phyloP scores from a whole-genome alignment of 2,113 vertebrate genomes.

The Actenoides lindsayi region DNA sequence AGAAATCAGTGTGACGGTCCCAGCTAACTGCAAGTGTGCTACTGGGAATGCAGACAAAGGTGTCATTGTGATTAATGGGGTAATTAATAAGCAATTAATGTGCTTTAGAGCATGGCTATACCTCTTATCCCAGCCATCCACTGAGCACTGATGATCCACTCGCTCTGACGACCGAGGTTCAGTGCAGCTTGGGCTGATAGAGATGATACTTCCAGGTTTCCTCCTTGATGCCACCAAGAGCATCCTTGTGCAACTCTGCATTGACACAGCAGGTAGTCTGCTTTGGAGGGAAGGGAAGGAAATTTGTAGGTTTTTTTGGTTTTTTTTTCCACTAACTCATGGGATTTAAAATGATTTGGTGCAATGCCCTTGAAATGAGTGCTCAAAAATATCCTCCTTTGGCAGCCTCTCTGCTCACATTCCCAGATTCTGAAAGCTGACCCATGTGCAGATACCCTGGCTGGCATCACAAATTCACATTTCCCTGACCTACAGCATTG shows the following conservation, averaged over 20 bases:
- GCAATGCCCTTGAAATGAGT: not conserved
- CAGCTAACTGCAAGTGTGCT: slow-evolving; percentile 36
- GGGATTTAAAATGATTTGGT: not conserved
- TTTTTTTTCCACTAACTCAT: not conserved
- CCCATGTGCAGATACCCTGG: not conserved
- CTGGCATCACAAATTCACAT: not conserved
- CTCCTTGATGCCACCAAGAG: not conserved
- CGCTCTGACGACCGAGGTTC: not conserved
- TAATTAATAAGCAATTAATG: slow-evolving; percentile 92
- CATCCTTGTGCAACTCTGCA: not conserved
- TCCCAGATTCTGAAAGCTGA: not conserved
- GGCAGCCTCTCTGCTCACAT: not conserved
- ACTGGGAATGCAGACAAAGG: slow-evolving; percentile 80
- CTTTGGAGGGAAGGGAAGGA: not conserved
- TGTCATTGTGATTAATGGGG: slow-evolving; percentile 88
- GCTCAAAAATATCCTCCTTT: not conserved
- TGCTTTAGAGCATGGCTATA: slow-evolving; percentile 70
- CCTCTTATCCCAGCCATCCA: slow-evolving; percentile 53
- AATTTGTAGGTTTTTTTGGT: not conserved
- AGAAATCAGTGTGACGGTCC: not conserved
- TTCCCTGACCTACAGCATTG: not conserved
- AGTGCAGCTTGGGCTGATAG: not conserved
- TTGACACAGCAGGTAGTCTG: not conserved
- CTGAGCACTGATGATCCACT: not conserved
- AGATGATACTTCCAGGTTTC: not conserved